Percentiles rank a stretch among this genome's conserved stretches.
Evolutionary conservation across 2,113 vertebrate genomes (phyloP).

Genomic region (Notarius lentiginosus): DNA sequence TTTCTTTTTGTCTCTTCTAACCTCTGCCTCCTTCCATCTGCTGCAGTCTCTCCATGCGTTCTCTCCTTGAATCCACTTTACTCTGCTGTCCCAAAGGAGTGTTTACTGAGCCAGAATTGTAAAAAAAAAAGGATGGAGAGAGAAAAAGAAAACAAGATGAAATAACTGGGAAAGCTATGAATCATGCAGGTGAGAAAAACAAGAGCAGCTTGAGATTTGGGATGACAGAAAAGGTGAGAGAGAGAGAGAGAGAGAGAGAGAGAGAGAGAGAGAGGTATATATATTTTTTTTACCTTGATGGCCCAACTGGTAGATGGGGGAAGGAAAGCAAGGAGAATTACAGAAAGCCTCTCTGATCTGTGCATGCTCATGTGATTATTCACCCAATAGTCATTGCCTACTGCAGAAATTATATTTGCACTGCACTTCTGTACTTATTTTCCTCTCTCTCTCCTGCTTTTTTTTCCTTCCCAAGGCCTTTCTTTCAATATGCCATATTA

Average conservation of each 20-base stretch:
- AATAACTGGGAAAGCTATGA: background rate
- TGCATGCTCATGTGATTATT: background rate
- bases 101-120: constrained; percentile 29
- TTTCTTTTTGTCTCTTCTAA: constrained; percentile 30
- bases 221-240: background rate
- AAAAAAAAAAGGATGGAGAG: background rate
- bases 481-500: background rate
- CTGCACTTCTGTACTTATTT: background rate
- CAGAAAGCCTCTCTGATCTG: constrained; percentile 29
- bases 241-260: background rate
- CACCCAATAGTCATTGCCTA: background rate
- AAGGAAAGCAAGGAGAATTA: constrained; percentile 10
- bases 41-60: background rate
- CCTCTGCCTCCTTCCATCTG: constrained; percentile 4
- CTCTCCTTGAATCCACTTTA: background rate
- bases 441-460: background rate
- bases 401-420: constrained; percentile 15
- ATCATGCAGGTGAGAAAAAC: constrained; percentile 11
- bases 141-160: constrained; percentile 31
- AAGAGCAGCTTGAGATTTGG: constrained; percentile 1
- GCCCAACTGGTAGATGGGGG: constrained; percentile 11
- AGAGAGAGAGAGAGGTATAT: background rate
- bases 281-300: background rate
- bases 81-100: constrained; percentile 37
- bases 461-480: background rate